Evolutionary conservation across 2,797 vertebrate species (phyloP).

Genomic region (Spinus pinus): DNA sequence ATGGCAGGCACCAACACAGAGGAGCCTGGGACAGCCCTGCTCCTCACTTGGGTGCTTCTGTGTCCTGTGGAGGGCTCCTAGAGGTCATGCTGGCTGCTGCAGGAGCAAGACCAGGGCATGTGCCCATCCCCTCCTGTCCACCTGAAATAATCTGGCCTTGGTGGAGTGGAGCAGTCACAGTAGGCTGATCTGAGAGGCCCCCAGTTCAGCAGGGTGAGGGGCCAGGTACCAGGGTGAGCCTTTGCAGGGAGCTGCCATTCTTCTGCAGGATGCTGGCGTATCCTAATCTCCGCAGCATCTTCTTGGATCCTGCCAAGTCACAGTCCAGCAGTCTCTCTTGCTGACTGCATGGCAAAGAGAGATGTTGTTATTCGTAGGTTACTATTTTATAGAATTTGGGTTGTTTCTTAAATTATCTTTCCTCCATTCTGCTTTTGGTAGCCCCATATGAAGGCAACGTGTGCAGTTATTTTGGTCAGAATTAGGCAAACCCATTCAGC

Average conservation of each 20-base stretch:
- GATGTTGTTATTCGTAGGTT: not conserved
- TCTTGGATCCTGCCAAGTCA: not conserved
- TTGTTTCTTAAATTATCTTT: not conserved
- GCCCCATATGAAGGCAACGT: not conserved
- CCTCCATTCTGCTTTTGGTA: not conserved
- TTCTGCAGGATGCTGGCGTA: not conserved
- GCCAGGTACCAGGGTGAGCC: not conserved
- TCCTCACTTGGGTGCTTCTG: not conserved
- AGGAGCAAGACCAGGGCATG: not conserved
- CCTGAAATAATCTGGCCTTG: not conserved
- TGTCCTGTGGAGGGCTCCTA: accelerated
- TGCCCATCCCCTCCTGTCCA: accelerated
- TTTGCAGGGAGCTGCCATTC: not conserved
- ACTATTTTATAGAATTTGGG: not conserved
- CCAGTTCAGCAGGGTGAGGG: not conserved
- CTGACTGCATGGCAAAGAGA: not conserved
- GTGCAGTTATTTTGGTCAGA: not conserved
- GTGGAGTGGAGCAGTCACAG: not conserved
- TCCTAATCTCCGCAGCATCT: not conserved
- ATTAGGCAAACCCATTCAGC: not conserved
- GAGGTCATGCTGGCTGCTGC: accelerated
- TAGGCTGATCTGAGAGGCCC: not conserved
- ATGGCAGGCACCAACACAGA: accelerated
- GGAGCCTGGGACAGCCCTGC: not conserved
- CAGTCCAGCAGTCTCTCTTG: not conserved